Percentiles rank a stretch among this genome's conserved stretches.
Conservation (phyloP, 2,797 vertebrate genomes). For the Cynopterus sphinx region DNA sequence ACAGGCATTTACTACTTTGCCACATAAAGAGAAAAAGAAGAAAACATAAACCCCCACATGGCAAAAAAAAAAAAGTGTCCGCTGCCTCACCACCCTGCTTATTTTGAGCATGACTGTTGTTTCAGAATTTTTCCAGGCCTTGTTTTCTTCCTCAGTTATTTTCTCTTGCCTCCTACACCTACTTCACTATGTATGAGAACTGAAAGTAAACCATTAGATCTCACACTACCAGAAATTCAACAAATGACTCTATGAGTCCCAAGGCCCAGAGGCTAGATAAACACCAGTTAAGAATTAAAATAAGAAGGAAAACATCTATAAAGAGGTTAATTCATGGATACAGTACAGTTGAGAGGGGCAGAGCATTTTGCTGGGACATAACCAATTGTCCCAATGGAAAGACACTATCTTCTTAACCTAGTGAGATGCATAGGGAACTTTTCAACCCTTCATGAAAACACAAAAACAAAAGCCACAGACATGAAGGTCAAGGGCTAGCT, state of each 20-base stretch:
- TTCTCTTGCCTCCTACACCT: neutral
- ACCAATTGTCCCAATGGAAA: neutral
- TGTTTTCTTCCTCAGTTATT: neutral
- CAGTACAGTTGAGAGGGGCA: neutral
- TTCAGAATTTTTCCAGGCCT: neutral
- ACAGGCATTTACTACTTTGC: neutral
- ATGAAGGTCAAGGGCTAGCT: neutral
- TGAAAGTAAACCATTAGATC: neutral
- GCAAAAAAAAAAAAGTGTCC: neutral
- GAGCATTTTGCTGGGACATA: conserved; percentile 3
- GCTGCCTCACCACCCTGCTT: neutral
- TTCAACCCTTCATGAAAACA: neutral
- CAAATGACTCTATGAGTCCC: conserved; percentile 5
- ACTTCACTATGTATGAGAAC: neutral
- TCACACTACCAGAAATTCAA: conserved; percentile 35
- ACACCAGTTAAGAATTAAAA: conserved; percentile 47
- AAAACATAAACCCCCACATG: neutral
- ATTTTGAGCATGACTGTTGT: neutral
- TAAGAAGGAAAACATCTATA: conserved; percentile 28
- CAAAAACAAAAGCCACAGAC: neutral
- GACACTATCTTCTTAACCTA: neutral
- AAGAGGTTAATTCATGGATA: conserved; percentile 32
- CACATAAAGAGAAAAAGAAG: neutral
- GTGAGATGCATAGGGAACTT: neutral
- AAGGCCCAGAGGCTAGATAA: conserved; percentile 30